Percentiles rank a stretch among this genome's conserved stretches.
phyloP scores from a whole-genome alignment of 2,888 invertebrate species.

The Beris morrisii region DNA sequence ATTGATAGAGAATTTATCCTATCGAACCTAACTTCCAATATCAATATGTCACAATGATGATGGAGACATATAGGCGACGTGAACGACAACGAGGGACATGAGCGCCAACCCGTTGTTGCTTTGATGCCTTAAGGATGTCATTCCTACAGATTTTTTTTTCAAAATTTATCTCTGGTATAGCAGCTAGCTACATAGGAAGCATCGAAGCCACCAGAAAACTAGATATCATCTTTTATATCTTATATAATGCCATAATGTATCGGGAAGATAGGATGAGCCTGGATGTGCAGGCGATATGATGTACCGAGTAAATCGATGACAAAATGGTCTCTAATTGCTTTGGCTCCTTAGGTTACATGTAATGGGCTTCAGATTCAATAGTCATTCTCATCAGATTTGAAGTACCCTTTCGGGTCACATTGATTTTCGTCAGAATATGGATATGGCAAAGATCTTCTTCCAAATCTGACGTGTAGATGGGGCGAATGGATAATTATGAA shows the following conservation, averaged over 20 bases:
- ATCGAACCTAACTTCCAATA: constrained; percentile 5
- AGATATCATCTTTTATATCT: too few species aligned
- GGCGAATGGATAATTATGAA: too few species aligned
- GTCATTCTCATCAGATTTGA: constrained; percentile 3
- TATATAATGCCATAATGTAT: too few species aligned
- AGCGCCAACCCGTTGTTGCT: constrained; percentile 6
- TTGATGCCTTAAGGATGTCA: constrained; percentile 1
- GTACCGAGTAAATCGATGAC: neutral
- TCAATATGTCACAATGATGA: constrained; percentile 21
- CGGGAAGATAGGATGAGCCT: too few species aligned
- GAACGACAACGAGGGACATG: neutral
- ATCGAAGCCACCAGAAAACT: too few species aligned
- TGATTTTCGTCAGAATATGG: too few species aligned
- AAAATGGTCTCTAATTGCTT: constrained; percentile 22
- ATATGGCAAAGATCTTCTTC: too few species aligned
- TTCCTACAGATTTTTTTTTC: constrained; percentile 1
- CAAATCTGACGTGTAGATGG: too few species aligned
- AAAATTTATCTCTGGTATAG: constrained; percentile 10
- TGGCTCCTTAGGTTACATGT: constrained; percentile 17
- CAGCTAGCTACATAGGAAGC: too few species aligned
- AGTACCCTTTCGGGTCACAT: too few species aligned
- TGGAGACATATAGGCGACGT: constrained; percentile 5
- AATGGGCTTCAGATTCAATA: constrained; percentile 13
- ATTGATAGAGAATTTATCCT: constrained; percentile 19
- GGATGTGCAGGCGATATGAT: too few species aligned